Percentiles rank a stretch among this genome's conserved stretches.
Conservation (phyloP, 2,888 invertebrate genomes). For the Thumatha senex region DNA sequence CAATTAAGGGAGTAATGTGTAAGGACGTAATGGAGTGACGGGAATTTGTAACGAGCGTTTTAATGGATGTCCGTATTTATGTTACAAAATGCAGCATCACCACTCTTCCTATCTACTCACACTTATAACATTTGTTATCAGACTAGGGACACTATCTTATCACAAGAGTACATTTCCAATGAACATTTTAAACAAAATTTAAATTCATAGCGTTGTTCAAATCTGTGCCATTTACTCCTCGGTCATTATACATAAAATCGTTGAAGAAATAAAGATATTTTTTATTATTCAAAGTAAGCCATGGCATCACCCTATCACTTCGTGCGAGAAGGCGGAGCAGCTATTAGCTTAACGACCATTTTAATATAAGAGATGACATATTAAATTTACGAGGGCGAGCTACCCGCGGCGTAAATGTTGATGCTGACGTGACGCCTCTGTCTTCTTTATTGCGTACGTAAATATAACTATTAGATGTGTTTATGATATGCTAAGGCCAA, state of each 20-base stretch:
- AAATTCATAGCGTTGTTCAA: conserved; percentile 32
- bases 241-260: conserved; percentile 41
- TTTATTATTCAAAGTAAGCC: conserved; percentile 61
- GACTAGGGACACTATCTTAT: background rate
- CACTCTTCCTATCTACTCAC: conserved; percentile 50
- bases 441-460: conserved; percentile 76
- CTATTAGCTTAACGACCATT: conserved; percentile 82
- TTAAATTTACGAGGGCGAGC: conserved; percentile 79
- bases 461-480: conserved; percentile 74
- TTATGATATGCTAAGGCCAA: conserved; percentile 67
- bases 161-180: conserved; percentile 11
- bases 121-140: conserved; percentile 56
- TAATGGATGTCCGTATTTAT: conserved; percentile 70
- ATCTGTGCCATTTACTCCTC: conserved; percentile 40
- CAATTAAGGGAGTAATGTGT: conserved; percentile 76
- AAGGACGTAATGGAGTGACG: conserved; percentile 76
- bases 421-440: conserved; percentile 72
- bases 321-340: conserved; percentile 67
- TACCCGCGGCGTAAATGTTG: conserved; percentile 68
- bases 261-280: conserved; percentile 46
- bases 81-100: conserved; percentile 63
- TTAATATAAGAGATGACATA: conserved; percentile 82
- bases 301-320: conserved; percentile 65
- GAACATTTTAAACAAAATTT: conserved; percentile 33
- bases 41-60: conserved; percentile 71